Evolutionary conservation across 2,113 vertebrate species (phyloP).

Genomic region (Stomatorhinus ivindoensis): DNA sequence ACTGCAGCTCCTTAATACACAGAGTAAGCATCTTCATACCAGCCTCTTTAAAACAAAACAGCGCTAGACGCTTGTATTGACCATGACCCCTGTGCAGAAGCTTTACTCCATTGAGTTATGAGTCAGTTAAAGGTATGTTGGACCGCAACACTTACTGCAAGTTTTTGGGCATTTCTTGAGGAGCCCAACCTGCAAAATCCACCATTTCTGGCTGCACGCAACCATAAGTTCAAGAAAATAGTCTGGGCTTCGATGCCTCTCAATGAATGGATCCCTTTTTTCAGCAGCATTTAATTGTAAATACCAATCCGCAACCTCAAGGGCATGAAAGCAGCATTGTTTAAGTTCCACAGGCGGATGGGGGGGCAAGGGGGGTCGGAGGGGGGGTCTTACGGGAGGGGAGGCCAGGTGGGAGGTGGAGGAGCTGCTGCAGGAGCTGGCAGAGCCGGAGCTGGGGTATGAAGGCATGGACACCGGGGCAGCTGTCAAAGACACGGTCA

Average conservation of each 20-base stretch:
- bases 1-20: background rate
- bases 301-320: background rate
- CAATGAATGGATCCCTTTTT: background rate
- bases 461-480: constrained; percentile 71
- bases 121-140: background rate
- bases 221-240: background rate
- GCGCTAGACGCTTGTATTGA: background rate
- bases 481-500: constrained; percentile 51
- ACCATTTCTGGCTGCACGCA: background rate
- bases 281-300: background rate
- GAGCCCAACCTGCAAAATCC: background rate
- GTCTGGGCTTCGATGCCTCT: background rate
- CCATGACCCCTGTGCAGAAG: background rate
- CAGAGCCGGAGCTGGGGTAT: constrained; percentile 74
- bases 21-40: background rate
- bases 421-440: constrained; percentile 81
- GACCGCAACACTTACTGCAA: background rate
- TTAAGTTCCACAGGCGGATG: background rate
- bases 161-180: background rate
- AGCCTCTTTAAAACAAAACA: background rate
- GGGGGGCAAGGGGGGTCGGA: background rate
- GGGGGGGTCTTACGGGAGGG: constrained; percentile 71
- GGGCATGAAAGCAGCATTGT: background rate
- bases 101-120: background rate
- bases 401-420: constrained; percentile 82